These are phyloP conservation scores for Spodoptera exigua DNA, from an alignment of 2,888 invertebrate species.

Conservation along the genomic window DNA sequence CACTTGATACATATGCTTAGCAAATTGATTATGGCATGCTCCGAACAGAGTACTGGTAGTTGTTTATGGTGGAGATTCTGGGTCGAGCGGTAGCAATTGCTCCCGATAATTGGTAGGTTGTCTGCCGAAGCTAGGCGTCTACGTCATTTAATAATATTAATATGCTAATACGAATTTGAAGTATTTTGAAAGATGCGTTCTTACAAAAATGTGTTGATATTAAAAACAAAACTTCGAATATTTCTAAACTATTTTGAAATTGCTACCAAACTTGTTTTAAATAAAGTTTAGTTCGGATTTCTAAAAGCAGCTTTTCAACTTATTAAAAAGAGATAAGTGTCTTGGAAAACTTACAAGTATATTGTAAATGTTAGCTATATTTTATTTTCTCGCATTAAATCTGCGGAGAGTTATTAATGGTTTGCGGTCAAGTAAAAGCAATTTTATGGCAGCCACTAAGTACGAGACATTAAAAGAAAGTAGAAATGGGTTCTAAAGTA, in stretches of 20 bases:
- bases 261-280: not conserved
- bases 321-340: conserved; percentile 37
- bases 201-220: not conserved
- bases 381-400: conserved; percentile 53
- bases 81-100: conserved; percentile 54
- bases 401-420: conserved; percentile 54
- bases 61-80: conserved; percentile 73
- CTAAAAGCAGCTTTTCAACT: conserved; percentile 9
- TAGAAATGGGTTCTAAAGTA: conserved; percentile 43
- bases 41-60: conserved; percentile 66
- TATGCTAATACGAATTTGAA: no score
- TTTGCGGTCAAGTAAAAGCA: conserved; percentile 55
- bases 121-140: conserved; percentile 5
- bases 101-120: conserved; percentile 11
- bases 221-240: not conserved
- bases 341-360: conserved; percentile 19
- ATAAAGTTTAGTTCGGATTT: conserved; percentile 9
- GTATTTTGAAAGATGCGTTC: no score
- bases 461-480: conserved; percentile 53
- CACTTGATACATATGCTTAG: conserved; percentile 88
- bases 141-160: not conserved
- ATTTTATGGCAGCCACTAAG: conserved; percentile 57
- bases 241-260: no score
- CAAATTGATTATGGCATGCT: conserved; percentile 84
- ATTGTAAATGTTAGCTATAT: conserved; percentile 51